These are phyloP conservation scores for Anabacerthia variegaticeps DNA, from an alignment of 2,797 vertebrate species.

Conservation along the genomic window DNA sequence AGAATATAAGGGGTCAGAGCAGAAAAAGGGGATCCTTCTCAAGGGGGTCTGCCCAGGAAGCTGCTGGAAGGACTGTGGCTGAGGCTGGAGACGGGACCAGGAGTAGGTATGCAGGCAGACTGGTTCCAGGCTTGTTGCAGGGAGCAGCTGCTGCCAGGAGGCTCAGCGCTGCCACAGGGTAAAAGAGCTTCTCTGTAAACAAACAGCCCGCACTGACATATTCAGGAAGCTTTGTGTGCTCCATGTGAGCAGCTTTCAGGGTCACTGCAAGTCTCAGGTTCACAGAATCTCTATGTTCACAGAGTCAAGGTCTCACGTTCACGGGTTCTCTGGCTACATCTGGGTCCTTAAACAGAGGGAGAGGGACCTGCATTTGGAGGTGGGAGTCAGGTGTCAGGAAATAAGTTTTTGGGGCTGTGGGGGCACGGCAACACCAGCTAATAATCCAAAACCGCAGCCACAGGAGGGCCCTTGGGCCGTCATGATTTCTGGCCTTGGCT, in stretches of 20 bases:
- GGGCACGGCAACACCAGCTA: background rate
- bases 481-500: background rate
- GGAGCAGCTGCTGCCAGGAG: accelerated
- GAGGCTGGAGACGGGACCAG: background rate
- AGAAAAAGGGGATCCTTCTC: background rate
- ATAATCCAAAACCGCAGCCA: background rate
- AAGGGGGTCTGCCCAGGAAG: background rate
- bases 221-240: background rate
- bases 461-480: background rate
- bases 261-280: background rate
- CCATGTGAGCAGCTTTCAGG: background rate
- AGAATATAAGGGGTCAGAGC: background rate
- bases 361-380: background rate
- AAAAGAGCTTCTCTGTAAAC: conserved; percentile 3
- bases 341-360: background rate
- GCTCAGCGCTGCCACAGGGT: background rate
- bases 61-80: accelerated
- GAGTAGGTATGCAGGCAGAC: conserved; percentile 28
- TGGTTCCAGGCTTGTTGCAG: background rate
- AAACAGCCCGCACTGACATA: background rate
- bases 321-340: accelerated
- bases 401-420: background rate
- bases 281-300: background rate
- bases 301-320: background rate
- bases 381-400: background rate